Evolutionary conservation across 1,140 invertebrate genomes (phyloP).

Genomic region (Pseudomyrmex concolor): DNA sequence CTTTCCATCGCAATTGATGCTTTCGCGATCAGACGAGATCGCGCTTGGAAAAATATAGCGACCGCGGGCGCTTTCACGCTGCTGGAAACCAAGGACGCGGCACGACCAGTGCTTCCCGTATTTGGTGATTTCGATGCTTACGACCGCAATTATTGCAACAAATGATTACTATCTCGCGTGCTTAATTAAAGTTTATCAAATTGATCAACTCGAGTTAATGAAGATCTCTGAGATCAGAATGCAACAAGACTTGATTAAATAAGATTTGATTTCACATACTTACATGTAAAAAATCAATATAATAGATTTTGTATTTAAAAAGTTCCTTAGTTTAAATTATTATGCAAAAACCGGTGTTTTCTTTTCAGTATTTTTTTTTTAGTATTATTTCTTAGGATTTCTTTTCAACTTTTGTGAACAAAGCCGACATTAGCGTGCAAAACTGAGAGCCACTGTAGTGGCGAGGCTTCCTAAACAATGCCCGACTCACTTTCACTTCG

Average conservation of each 20-base stretch:
- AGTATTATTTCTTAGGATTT: neutral
- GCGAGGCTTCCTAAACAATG: slow-evolving; percentile 85
- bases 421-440: neutral
- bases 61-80: slow-evolving; percentile 8
- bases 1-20: neutral
- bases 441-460: slow-evolving; percentile 80
- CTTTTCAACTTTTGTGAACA: neutral
- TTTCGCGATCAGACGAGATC: slow-evolving; percentile 33
- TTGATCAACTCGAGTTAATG: neutral
- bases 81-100: slow-evolving; percentile 24
- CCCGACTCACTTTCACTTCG: slow-evolving; percentile 84
- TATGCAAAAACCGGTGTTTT: too few species aligned
- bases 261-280: neutral
- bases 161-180: neutral
- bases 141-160: neutral
- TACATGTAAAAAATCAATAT: too few species aligned
- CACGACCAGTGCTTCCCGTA: neutral
- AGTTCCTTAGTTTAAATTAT: neutral
- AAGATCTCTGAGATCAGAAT: neutral
- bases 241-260: neutral
- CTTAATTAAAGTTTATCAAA: slow-evolving; percentile 35
- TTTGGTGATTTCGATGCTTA: slow-evolving; percentile 28
- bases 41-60: slow-evolving; percentile 22
- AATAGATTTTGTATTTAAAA: neutral
- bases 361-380: neutral